These are phyloP conservation scores for Ophion ellenae DNA, from an alignment of 2,888 invertebrate species.

Conservation along the genomic window DNA sequence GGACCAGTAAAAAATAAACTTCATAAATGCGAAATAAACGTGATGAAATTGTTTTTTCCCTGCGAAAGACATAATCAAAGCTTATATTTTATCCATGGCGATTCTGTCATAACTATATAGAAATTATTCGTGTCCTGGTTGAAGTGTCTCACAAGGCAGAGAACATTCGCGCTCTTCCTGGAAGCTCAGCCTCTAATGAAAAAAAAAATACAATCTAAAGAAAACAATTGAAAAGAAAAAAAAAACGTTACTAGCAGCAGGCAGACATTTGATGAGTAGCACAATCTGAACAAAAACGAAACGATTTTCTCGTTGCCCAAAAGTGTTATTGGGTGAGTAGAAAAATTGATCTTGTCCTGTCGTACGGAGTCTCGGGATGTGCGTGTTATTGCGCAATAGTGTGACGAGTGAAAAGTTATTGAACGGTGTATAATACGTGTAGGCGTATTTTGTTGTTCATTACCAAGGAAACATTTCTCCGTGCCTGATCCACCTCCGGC, in stretches of 20 bases:
- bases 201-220: slow-evolving; percentile 26
- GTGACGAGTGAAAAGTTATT: slow-evolving; percentile 18
- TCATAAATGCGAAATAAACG: not conserved
- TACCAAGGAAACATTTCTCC: slow-evolving; percentile 46
- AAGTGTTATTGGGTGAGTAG: slow-evolving; percentile 25
- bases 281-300: slow-evolving; percentile 64
- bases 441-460: slow-evolving; percentile 35
- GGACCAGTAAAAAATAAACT: not conserved
- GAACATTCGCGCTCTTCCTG: slow-evolving; percentile 67
- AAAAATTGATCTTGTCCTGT: slow-evolving; percentile 19
- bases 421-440: slow-evolving; percentile 33
- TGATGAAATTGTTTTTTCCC: not conserved
- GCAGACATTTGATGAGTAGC: slow-evolving; percentile 75
- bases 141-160: slow-evolving; percentile 63
- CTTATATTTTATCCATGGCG: not conserved
- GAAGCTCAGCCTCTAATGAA: slow-evolving; percentile 66
- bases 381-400: slow-evolving; percentile 35
- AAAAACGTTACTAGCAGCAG: slow-evolving; percentile 73
- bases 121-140: slow-evolving; percentile 50
- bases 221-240: slow-evolving; percentile 25
- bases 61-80: not conserved
- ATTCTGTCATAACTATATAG: slow-evolving; percentile 4
- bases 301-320: slow-evolving; percentile 23
- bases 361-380: slow-evolving; percentile 39
- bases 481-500: slow-evolving; percentile 70